Evolutionary conservation across 1,140 invertebrate species (phyloP), one percentile per base, ranked within the genome.

Genomic region (Drusus annulatus): DNA sequence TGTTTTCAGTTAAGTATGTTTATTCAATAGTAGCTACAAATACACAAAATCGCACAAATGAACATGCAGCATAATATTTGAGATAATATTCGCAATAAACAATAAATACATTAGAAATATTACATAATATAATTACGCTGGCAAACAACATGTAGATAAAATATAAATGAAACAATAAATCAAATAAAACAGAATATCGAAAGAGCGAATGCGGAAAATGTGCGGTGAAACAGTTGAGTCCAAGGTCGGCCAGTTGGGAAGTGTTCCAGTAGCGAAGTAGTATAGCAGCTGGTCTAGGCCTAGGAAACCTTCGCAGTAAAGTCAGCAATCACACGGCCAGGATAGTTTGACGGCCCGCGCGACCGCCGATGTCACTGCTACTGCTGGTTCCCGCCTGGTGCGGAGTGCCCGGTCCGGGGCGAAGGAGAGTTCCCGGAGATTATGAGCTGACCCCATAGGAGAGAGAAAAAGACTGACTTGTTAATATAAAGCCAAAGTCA

Each of bases 381-480:
- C 15, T 73, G 21, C 69, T 15, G 17, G 69, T n/a, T 23, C 3
- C 15, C 21, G 69, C 50, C 10, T 13, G 36, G n/a, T n/a, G n/a
- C n/a, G n/a, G 36, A 10, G 13, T 13, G 36, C 36, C 13, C 8
- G 7, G 36, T 45, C 36, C 36, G 36, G 13, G 13, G 36, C 13
- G 36, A 45, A 45, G 36, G 10, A n/a, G 17, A 4, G 65, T 25
- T 63, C 25, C 62, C 36, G 65, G 19, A 45, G 74, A 28, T 23
- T 58, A 56, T 31, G 74, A 45, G 74, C 74, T 28, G 28, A 31
- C 31, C 74, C 56, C 52, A 76, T 76, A 76, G 74, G 74, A 76
- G 74, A 76, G 74, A 76, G 74, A 76, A 76, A 76, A 76, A 76
- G 74, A 76, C 74, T 76, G 74, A 76, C 74, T 76, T 23, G 28